A percentile compares a stretch with the other conserved stretches of the same genome.
Evolutionary conservation across 2,113 vertebrate species (phyloP).

Genomic region (Calidris pugnax): DNA sequence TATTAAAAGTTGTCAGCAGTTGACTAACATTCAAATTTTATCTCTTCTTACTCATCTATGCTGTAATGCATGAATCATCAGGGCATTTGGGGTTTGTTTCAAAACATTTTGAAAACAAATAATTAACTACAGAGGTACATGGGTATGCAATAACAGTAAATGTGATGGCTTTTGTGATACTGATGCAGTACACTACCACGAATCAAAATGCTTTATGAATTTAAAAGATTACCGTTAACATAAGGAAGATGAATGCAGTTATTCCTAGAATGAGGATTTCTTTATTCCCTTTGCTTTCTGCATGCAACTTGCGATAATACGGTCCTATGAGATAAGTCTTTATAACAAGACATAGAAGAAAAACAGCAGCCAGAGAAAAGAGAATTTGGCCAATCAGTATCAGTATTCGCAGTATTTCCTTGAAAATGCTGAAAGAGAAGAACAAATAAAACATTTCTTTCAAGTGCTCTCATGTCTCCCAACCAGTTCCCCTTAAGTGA

Average conservation of each 20-base stretch:
- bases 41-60: background rate
- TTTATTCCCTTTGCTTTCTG: slow-evolving; percentile 92
- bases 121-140: background rate
- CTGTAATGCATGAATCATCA: background rate
- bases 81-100: background rate
- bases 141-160: background rate
- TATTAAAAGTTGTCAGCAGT: background rate
- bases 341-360: slow-evolving; percentile 85
- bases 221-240: slow-evolving; percentile 84
- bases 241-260: slow-evolving; percentile 91
- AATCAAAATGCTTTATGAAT: background rate
- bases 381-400: slow-evolving; percentile 86
- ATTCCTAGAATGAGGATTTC: slow-evolving; percentile 92
- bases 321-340: slow-evolving; percentile 91
- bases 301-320: slow-evolving; percentile 89
- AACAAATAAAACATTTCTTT: slow-evolving; percentile 8
- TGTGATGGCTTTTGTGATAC: background rate
- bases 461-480: background rate
- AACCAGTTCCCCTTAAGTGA: background rate
- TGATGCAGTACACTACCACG: background rate
- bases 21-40: background rate
- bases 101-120: background rate
- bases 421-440: slow-evolving; percentile 71
- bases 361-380: slow-evolving; percentile 85
- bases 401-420: slow-evolving; percentile 82